Percentiles rank a stretch among this genome's conserved stretches.
phyloP scores from a whole-genome alignment of 2,797 vertebrate species.

The Anabas testudineus region DNA sequence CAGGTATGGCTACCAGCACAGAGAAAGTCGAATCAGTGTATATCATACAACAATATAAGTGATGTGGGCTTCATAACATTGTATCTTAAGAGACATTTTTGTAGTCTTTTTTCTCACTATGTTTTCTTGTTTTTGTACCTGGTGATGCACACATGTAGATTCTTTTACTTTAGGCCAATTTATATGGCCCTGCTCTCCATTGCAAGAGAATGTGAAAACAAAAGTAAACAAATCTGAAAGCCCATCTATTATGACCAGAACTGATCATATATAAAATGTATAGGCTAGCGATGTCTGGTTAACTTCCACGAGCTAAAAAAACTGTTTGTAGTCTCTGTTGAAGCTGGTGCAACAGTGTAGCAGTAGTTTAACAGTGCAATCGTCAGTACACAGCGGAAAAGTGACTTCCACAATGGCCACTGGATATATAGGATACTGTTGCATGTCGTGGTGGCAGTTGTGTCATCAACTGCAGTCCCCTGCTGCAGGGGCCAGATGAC shows the following conservation, averaged over 20 bases:
- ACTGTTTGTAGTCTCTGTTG: background rate
- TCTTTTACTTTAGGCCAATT: background rate
- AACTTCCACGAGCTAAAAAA: too few species aligned
- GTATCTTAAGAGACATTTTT: too few species aligned
- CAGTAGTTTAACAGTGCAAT: background rate
- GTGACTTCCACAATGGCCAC: background rate
- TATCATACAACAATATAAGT: too few species aligned
- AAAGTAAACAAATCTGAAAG: background rate
- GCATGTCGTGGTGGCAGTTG: conserved; percentile 12
- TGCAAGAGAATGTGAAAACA: background rate
- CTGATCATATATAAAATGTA: background rate
- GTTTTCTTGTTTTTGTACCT: background rate
- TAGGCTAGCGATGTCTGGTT: too few species aligned
- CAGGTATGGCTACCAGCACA: too few species aligned
- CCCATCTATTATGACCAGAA: background rate
- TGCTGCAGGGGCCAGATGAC: conserved; percentile 46
- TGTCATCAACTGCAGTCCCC: conserved; percentile 16
- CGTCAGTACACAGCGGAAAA: background rate
- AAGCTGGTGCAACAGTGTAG: conserved; percentile 1
- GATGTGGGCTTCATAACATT: too few species aligned
- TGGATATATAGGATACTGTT: background rate
- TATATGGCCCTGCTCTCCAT: background rate
- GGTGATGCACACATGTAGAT: background rate
- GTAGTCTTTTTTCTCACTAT: too few species aligned
- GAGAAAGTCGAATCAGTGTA: too few species aligned